phyloP scores from a whole-genome alignment of 2,113 vertebrate genomes.

The Holacanthus passer region DNA sequence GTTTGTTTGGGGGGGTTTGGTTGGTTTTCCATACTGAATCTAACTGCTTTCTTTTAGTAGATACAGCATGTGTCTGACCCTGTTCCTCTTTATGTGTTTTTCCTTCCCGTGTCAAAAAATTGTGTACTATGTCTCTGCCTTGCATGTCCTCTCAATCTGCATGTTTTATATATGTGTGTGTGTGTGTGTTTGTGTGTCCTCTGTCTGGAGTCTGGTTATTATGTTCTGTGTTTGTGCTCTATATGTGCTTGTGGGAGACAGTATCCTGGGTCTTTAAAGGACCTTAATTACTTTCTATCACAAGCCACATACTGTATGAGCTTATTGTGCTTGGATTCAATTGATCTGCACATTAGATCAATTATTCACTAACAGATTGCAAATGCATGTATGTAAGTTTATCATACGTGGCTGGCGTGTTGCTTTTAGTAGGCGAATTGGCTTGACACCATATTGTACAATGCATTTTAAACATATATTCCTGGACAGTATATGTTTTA shows the following conservation, averaged over 20 bases:
- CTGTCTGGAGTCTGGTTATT: constrained; percentile 36
- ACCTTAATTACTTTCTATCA: constrained; percentile 37
- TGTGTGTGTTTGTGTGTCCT: constrained; percentile 77
- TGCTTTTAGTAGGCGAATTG: constrained; percentile 55
- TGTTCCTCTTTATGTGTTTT: constrained; percentile 40
- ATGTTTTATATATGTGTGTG: constrained; percentile 63
- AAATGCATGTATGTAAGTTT: constrained; percentile 57
- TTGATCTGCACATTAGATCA: constrained; percentile 76
- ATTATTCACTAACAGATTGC: constrained; percentile 67
- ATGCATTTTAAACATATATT: constrained; percentile 51
- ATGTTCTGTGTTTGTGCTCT: constrained; percentile 64
- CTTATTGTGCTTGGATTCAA: constrained; percentile 48
- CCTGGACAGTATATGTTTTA: constrained; percentile 40
- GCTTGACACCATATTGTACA: constrained; percentile 21
- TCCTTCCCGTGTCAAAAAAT: constrained; percentile 18
- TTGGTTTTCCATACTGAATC: constrained; percentile 32
- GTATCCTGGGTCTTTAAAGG: constrained; percentile 11
- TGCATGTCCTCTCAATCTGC: constrained; percentile 85
- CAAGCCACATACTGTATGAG: constrained; percentile 45
- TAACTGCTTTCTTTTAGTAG: constrained; percentile 69
- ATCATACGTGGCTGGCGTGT: constrained; percentile 53
- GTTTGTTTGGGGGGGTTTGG: background rate
- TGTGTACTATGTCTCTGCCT: constrained; percentile 71
- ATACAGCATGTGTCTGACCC: constrained; percentile 57
- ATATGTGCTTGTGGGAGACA: constrained; percentile 57